Percentiles rank a stretch among this genome's conserved stretches.
These are phyloP conservation scores for Polypedilum vanderplanki DNA, from an alignment of 1,140 invertebrate species.

Conservation along the genomic window DNA sequence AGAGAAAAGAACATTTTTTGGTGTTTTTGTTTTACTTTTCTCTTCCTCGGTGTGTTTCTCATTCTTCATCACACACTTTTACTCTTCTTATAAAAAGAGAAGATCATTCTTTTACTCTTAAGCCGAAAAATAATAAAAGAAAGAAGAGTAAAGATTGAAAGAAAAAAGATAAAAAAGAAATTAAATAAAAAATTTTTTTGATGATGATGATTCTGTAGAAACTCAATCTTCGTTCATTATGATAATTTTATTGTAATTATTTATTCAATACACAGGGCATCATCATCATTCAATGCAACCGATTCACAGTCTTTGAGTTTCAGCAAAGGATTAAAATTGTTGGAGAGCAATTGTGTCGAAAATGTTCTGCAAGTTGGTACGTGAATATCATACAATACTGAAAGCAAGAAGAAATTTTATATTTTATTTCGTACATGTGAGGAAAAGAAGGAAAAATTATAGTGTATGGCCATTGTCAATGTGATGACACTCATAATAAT, in stretches of 20 bases:
- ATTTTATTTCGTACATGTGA: constrained; percentile 28
- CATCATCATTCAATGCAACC: constrained; percentile 37
- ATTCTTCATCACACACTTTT: constrained; percentile 18
- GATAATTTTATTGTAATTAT: constrained; percentile 29
- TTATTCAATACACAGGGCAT: constrained; percentile 22
- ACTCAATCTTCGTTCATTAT: constrained; percentile 23
- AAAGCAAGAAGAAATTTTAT: constrained; percentile 14
- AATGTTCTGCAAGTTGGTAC: constrained; percentile 84
- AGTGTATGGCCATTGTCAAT: too few species aligned
- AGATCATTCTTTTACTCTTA: background rate
- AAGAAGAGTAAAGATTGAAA: background rate
- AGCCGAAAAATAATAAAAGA: background rate
- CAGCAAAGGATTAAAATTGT: constrained; percentile 73
- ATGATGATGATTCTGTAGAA: constrained; percentile 21
- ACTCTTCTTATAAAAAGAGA: background rate
- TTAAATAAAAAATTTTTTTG: background rate
- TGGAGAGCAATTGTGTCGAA: constrained; percentile 71
- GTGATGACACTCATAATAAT: too few species aligned
- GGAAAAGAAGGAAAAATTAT: constrained; percentile 13
- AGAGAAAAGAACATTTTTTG: background rate
- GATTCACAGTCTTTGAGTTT: constrained; percentile 75
- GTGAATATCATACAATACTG: constrained; percentile 43
- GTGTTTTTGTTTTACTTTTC: constrained; percentile 9
- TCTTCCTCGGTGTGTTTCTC: background rate
- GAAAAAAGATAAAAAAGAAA: constrained; percentile 21